These are phyloP conservation scores for Mythimna impura DNA, from an alignment of 2,888 invertebrate species.

Conservation along the genomic window DNA sequence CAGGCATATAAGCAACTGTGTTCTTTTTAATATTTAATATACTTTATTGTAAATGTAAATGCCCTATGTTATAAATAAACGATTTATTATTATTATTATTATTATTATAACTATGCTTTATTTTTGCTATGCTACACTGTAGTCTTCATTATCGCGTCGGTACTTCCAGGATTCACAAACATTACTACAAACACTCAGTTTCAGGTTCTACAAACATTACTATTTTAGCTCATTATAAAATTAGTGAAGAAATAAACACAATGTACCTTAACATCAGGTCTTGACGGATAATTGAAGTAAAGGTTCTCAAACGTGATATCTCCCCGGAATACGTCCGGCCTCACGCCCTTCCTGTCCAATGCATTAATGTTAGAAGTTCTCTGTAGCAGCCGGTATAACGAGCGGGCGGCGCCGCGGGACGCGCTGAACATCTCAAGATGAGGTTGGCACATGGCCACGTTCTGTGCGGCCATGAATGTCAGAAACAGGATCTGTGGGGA, in stretches of 20 bases:
- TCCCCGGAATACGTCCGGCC: conserved; percentile 90
- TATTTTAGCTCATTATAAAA: too few species aligned
- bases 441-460: conserved; percentile 93
- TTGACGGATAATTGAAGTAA: conserved; percentile 94
- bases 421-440: conserved; percentile 94
- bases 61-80: too few species aligned
- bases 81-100: too few species aligned
- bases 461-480: conserved; percentile 94
- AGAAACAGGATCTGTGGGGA: conserved; percentile 92
- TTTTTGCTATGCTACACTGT: too few species aligned
- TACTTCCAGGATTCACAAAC: too few species aligned
- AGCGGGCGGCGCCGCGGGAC: conserved; percentile 93
- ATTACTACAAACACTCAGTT: too few species aligned
- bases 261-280: conserved; percentile 92
- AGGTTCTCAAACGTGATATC: conserved; percentile 93
- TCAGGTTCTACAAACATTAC: too few species aligned
- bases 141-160: too few species aligned
- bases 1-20: too few species aligned
- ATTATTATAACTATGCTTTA: too few species aligned
- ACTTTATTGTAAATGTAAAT: too few species aligned
- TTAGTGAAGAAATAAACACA: not conserved
- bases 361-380: conserved; percentile 82
- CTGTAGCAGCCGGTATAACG: conserved; percentile 93
- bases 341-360: conserved; percentile 81
- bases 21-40: too few species aligned